Base-by-base conservation (phyloP, 37 sponge, comb jelly and placozoan genomes). In the Lycopodina hypogea region DNA sequence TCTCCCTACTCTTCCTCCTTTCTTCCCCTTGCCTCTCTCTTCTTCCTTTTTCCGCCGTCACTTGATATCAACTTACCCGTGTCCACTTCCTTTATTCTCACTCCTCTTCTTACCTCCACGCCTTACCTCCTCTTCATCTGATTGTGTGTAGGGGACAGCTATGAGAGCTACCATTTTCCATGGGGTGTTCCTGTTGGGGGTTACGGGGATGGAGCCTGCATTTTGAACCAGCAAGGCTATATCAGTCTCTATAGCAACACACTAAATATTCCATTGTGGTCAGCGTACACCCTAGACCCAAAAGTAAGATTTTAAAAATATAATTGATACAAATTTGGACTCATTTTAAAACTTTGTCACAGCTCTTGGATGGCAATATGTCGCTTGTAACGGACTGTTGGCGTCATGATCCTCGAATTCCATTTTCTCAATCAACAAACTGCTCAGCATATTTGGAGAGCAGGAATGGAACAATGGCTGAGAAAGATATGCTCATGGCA, bases 251-350 rank as follows among this genome's bases (percentile, higher is more conserved):
- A 86, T 65, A 85, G 82, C 73, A 61, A 56, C 32, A 33, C 18
- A n/a, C 83, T 90, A 0, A 86, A 85, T 62, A 82, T 90, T n/a
- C 90, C 90, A 68, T 72, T 84, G 24, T 90, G 86, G 85, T 65
- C 66, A 39, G 79, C 80, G 1, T 84, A 78, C 57, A 68, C 42
- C 32, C 30, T 87, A 3, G 37, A 80, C 28, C 40, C 34, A 63
- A 6, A 74, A 23, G 74, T 74, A 36, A 56, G 74, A 32, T 32
- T 74, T 7, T 12, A 19, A 65, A 50, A 38, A 17, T 29, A 50
- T 48, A 59, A 59, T 59, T 59, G 28, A 59, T 59, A 26, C 4
- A 24, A 65, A 32, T 59, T 59, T 70, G 71, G 50, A 28, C 29
- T n/a, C 29, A 28, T 48, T 70, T n/a, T 50, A 70, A 50, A 14